A percentile compares a stretch with the other conserved stretches of the same genome.
Conservation (phyloP, 2,888 invertebrate genomes). For the Cosmia trapezina region DNA sequence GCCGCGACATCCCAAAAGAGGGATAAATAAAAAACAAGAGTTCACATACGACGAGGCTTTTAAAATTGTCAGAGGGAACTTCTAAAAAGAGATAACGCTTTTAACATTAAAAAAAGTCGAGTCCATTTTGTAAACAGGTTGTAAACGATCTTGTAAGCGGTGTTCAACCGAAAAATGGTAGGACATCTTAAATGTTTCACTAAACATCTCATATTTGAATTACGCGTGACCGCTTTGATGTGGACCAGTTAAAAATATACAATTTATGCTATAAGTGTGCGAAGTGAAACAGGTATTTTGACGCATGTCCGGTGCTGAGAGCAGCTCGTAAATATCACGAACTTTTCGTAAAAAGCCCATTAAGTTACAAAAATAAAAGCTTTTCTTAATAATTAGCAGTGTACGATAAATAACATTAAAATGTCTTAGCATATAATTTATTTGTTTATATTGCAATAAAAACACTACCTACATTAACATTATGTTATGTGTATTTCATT, state of each 20-base stretch:
- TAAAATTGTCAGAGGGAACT: conserved; percentile 84
- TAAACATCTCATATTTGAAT: conserved; percentile 65
- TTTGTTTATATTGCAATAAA: conserved; percentile 62
- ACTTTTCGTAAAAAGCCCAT: conserved; percentile 19
- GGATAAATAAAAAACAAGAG: conserved; percentile 72
- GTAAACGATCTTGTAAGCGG: conserved; percentile 81
- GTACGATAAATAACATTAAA: conserved; percentile 53
- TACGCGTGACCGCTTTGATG: conserved; percentile 57
- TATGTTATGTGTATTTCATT: conserved; percentile 52
- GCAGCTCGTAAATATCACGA: conserved; percentile 22
- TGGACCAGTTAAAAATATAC: conserved; percentile 47
- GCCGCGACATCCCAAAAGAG: conserved; percentile 66
- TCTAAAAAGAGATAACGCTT: conserved; percentile 84
- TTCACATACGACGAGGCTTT: conserved; percentile 76
- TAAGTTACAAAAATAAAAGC: conserved; percentile 31
- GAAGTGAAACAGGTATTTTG: conserved; percentile 49
- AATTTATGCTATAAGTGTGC: conserved; percentile 37
- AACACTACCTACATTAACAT: conserved; percentile 63
- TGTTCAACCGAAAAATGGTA: conserved; percentile 70
- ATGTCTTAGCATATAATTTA: conserved; percentile 55
- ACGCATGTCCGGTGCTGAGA: conserved; percentile 32
- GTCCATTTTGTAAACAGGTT: conserved; percentile 86
- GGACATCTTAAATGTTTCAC: conserved; percentile 70
- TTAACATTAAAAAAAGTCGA: conserved; percentile 81
- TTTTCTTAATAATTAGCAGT: conserved; percentile 51